Percentiles rank a stretch among this genome's conserved stretches.
These are phyloP conservation scores for Drosophila greeni DNA, from an alignment of 2,888 invertebrate species.

Conservation along the genomic window DNA sequence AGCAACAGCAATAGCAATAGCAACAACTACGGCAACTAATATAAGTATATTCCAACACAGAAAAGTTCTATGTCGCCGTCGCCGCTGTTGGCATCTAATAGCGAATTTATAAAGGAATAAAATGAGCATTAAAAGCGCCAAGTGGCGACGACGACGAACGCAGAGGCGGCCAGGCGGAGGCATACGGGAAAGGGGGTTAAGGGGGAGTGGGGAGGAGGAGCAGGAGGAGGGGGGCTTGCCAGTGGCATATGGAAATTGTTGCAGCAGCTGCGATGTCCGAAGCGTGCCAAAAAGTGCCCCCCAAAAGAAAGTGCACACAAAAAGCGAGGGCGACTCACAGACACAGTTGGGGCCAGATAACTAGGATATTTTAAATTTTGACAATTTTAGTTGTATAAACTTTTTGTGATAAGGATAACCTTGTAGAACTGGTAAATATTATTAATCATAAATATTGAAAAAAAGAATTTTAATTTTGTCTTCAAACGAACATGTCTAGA, in stretches of 20 bases:
- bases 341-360: constrained; percentile 1
- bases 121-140: constrained; percentile 60
- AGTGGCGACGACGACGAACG: constrained; percentile 14
- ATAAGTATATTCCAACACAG: constrained; percentile 44
- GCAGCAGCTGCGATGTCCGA: constrained; percentile 51
- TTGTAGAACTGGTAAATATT: too few species aligned
- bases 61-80: constrained; percentile 66
- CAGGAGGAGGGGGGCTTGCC: background rate
- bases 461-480: too few species aligned
- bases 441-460: too few species aligned
- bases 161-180: background rate
- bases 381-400: too few species aligned
- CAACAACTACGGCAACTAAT: constrained; percentile 35
- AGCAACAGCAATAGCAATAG: constrained; percentile 11
- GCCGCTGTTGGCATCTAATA: constrained; percentile 60
- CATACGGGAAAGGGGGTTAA: background rate
- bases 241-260: constrained; percentile 51
- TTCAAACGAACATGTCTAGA: too few species aligned
- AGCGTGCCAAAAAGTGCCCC: constrained; percentile 54
- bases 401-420: too few species aligned
- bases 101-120: constrained; percentile 67
- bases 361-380: too few species aligned
- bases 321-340: background rate
- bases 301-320: constrained; percentile 24
- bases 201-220: background rate